A percentile compares a stretch with the other conserved stretches of the same genome.
Evolutionary conservation across 2,113 vertebrate species (phyloP).

Genomic region (Muntiacus reevesi): DNA sequence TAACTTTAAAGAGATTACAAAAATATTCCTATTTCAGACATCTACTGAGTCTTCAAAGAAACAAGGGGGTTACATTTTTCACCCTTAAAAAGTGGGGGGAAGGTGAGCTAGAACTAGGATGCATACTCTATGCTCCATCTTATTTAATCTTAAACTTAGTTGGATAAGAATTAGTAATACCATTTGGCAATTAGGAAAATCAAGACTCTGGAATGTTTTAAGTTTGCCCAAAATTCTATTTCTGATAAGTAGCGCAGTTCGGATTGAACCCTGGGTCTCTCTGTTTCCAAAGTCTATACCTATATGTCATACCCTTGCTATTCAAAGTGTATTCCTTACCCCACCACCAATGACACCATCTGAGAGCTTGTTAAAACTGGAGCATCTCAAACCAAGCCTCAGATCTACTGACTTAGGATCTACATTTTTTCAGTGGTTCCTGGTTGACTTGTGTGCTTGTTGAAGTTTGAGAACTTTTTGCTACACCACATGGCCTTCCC

Average conservation of each 20-base stretch:
- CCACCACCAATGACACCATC: not conserved
- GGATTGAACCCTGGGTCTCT: not conserved
- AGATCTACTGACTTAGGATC: not conserved
- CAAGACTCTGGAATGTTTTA: not conserved
- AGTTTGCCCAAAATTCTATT: not conserved
- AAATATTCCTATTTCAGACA: not conserved
- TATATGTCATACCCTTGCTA: too few relatives aligned
- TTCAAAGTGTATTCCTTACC: not conserved
- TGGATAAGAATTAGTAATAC: not conserved
- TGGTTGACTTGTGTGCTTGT: not conserved
- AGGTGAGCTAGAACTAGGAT: not conserved
- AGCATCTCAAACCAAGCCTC: not conserved
- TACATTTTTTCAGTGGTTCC: not conserved
- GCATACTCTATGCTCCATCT: not conserved
- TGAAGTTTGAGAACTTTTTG: not conserved
- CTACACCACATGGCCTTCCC: not conserved
- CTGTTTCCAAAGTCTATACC: not conserved
- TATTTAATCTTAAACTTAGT: not conserved
- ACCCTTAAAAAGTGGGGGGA: not conserved
- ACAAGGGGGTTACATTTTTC: not conserved
- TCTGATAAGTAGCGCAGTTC: not conserved
- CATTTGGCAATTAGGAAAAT: not conserved
- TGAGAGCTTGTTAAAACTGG: not conserved
- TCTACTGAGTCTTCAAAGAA: not conserved
- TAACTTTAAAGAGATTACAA: not conserved